These are phyloP conservation scores for Arrhamphus sclerolepis DNA, from an alignment of 2,797 vertebrate species.

Conservation along the genomic window DNA sequence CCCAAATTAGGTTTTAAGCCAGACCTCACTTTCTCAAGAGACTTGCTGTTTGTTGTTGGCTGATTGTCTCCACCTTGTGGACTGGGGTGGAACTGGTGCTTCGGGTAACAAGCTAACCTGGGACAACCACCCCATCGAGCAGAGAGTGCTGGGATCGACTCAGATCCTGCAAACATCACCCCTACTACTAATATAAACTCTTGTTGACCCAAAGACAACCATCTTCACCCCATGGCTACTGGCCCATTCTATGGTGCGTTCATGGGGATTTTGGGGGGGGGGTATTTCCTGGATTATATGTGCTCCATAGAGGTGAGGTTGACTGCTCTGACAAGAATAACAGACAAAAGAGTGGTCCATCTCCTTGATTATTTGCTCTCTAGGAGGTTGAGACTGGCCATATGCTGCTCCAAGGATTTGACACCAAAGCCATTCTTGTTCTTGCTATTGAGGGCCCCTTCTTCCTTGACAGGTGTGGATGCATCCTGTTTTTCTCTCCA, in stretches of 20 bases:
- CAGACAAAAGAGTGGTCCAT: slow-evolving; percentile 13
- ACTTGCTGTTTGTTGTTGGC: slow-evolving; percentile 23
- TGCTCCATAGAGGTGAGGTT: slow-evolving; percentile 84
- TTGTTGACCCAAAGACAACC: slow-evolving; percentile 31
- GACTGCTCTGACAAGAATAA: slow-evolving; percentile 74
- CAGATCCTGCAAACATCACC: slow-evolving; percentile 18
- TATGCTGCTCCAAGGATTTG: slow-evolving; percentile 87
- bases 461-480: slow-evolving; percentile 78
- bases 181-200: slow-evolving; percentile 29
- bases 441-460: slow-evolving; percentile 77
- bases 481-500: slow-evolving; percentile 86
- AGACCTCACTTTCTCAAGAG: slow-evolving; percentile 1
- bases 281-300: slow-evolving; percentile 61
- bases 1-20: slow-evolving; percentile 23
- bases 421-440: slow-evolving; percentile 83
- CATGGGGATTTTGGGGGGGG: slow-evolving; percentile 41
- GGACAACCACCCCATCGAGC: slow-evolving; percentile 9
- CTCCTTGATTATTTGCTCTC: slow-evolving; percentile 84
- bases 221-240: slow-evolving; percentile 23
- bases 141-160: slow-evolving; percentile 20
- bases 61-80: slow-evolving; percentile 70
- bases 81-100: slow-evolving; percentile 41
- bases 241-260: slow-evolving; percentile 21
- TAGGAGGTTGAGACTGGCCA: slow-evolving; percentile 86
- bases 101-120: slow-evolving; percentile 18